A percentile compares a stretch with the other conserved stretches of the same genome.
Conservation (phyloP, 2,797 vertebrate species). For the Sebastes matsubarae region DNA sequence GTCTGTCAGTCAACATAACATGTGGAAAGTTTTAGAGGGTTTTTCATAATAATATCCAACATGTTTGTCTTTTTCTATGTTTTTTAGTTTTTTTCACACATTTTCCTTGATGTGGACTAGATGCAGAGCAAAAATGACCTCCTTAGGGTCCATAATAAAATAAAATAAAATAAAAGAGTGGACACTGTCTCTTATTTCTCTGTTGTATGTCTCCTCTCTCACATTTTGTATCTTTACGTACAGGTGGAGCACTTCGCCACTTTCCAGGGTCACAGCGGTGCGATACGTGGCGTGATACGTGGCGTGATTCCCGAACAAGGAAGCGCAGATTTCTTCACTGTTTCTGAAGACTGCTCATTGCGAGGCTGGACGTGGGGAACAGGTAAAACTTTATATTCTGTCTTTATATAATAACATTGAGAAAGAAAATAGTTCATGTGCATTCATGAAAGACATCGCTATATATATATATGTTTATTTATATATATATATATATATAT, state of each 20-base stretch:
- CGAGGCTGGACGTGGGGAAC: conserved; percentile 77
- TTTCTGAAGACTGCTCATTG: conserved; percentile 83
- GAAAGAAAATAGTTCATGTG: not conserved
- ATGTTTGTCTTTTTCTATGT: not conserved
- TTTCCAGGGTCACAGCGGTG: conserved; percentile 83
- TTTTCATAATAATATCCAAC: not conserved
- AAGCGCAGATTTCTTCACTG: conserved; percentile 75
- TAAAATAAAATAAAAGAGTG: not conserved
- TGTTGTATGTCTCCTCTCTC: not conserved
- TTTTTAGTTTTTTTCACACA: not conserved
- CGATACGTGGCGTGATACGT: conserved; percentile 74
- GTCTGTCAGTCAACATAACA: conserved; percentile 57
- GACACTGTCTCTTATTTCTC: not conserved
- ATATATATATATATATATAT: no score
- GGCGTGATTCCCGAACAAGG: conserved; percentile 67
- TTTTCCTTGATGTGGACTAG: not conserved
- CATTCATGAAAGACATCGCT: not conserved
- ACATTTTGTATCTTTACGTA: not conserved
- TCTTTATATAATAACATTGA: not conserved
- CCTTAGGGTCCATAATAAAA: not conserved
- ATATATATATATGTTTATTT: no score
- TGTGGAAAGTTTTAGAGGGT: not conserved
- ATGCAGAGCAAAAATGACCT: not conserved
- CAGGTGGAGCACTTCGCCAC: conserved; percentile 84
- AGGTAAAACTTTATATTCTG: conserved; percentile 55